A percentile compares a stretch with the other conserved stretches of the same genome.
phyloP scores from a whole-genome alignment of 2,113 vertebrate species.

The Rousettus leschenaultii region DNA sequence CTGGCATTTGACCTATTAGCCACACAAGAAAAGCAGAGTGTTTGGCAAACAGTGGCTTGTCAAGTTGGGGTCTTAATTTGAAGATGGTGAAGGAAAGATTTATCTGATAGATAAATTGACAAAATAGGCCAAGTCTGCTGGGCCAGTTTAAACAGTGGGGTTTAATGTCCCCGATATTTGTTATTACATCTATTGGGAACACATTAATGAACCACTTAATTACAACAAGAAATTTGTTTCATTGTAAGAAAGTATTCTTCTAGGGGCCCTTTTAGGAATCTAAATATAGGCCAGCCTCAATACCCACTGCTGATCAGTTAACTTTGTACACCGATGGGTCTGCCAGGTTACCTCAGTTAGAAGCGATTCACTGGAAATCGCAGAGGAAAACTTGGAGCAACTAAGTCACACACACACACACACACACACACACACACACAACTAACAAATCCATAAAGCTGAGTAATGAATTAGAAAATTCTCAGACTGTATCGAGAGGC shows the following conservation, averaged over 20 bases:
- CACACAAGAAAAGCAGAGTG: not conserved
- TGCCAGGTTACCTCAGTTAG: not conserved
- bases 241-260: not conserved
- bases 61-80: not conserved
- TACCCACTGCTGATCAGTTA: too few relatives aligned
- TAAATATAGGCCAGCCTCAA: not conserved
- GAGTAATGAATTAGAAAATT: not conserved
- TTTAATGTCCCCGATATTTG: not conserved
- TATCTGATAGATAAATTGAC: not conserved
- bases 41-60: not conserved
- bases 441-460: not conserved
- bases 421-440: not conserved
- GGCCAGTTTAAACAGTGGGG: not conserved
- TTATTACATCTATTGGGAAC: not conserved
- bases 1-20: not conserved
- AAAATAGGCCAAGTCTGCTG: not conserved
- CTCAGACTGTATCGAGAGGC: not conserved
- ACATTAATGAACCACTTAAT: constrained; percentile 8
- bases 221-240: not conserved
- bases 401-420: not conserved
- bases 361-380: not conserved
- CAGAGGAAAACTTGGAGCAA: not conserved
- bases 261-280: not conserved
- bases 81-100: not conserved
- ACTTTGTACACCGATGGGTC: not conserved